Conservation (phyloP, 37 sponge, comb jelly and placozoan genomes). For the Aplysina aerophoba region DNA sequence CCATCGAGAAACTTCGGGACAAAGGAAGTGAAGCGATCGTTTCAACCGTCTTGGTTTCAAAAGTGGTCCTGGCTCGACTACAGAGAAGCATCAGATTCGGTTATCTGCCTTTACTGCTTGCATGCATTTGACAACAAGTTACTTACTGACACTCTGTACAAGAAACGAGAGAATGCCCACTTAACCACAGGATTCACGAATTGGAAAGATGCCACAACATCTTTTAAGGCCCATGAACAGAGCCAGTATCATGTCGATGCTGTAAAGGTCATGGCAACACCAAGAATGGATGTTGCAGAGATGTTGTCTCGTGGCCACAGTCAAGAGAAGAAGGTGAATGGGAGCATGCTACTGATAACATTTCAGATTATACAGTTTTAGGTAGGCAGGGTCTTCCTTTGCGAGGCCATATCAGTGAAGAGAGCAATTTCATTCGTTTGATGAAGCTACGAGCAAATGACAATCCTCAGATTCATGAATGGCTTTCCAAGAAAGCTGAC, state of each 20-base stretch:
- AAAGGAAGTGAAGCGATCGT: constrained; percentile 27
- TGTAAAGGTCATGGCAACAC: constrained; percentile 13
- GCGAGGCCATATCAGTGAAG: constrained; percentile 28
- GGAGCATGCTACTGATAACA: constrained; percentile 28
- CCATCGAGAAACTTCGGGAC: constrained; percentile 15
- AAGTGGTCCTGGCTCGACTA: constrained; percentile 34
- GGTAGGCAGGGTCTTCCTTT: constrained; percentile 44
- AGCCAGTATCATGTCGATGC: constrained; percentile 32
- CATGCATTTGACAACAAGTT: constrained; percentile 21
- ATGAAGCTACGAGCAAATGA: no score
- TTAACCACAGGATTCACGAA: constrained; percentile 18
- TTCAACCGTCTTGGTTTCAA: constrained; percentile 22
- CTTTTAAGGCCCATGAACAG: constrained; percentile 30
- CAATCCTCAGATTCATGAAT: constrained; percentile 35
- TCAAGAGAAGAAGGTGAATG: constrained; percentile 28
- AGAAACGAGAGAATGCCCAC: constrained; percentile 22
- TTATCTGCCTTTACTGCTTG: constrained; percentile 32
- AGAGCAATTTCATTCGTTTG: constrained; percentile 53
- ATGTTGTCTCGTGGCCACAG: constrained; percentile 12
- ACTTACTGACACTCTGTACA: constrained; percentile 13
- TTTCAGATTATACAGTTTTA: constrained; percentile 38
- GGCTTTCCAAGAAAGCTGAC: constrained; percentile 34
- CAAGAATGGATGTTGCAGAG: constrained; percentile 32
- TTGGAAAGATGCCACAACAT: constrained; percentile 31
- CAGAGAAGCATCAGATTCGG: constrained; percentile 30